Evolutionary conservation across 2,797 vertebrate genomes (phyloP), one percentile per base, ranked within the genome.

Genomic region (Epinephelus coioides): DNA sequence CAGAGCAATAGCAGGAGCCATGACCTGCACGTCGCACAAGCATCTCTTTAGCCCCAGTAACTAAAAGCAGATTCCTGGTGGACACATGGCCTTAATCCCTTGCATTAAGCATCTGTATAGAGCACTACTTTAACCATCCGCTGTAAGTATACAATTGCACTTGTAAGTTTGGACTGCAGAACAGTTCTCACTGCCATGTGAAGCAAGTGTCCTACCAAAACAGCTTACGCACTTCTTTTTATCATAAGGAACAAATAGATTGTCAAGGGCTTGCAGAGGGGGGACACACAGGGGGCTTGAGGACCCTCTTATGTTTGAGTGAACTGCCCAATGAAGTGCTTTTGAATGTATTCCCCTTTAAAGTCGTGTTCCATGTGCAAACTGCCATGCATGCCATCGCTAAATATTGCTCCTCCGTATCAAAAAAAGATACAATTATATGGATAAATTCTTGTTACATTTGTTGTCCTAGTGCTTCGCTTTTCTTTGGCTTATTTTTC

Each of bases 331-430:
- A 85, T 89, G 82, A 94, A 93, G 89, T 93, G 88, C 92, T 94
- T 94, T 91, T 91, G 91, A 93, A 93, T 92, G 96, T 96, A 97
- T 97, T 97, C 97, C 97, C 96, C 96, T 96, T 97, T 97, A 97
- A 98, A 98, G 88, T 96, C 95, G 94, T 96, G 95, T 96, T 97
- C 95, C 96, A 96, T 97, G 96, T 96, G 96, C 97, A 96, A 95
- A 95, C 94, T 96, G 95, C 95, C 97, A 96, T 96, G 98, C 98
- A 98, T 99, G 98, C 96, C 93, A 97, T 95, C 94, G 94, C 95
- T 96, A 91, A 95, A 96, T 97, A 96, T 97, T 95, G 97, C 97
- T 97, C 94, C 94, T 95, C 93, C 93, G 92, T 96, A 94, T 88
- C 81, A 80, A 92, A 93, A 90, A 84, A 73, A 46, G 66, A 92